Percentiles rank a stretch among this genome's conserved stretches.
These are phyloP conservation scores for Cactoblastis cactorum DNA, from an alignment of 2,888 invertebrate species.

Conservation along the genomic window DNA sequence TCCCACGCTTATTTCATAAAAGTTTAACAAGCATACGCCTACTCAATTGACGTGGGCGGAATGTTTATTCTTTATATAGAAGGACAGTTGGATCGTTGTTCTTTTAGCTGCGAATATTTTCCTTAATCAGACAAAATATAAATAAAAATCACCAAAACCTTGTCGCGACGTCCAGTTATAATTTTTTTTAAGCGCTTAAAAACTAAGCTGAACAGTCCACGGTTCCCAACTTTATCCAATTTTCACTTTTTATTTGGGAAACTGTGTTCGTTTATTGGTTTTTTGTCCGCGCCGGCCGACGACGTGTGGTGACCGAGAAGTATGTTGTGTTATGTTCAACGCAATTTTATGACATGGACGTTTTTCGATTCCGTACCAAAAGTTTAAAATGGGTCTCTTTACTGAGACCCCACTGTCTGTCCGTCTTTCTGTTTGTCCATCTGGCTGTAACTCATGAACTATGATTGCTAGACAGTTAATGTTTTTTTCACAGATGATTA, in stretches of 20 bases:
- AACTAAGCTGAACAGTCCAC: conserved; percentile 6
- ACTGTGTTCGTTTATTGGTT: conserved; percentile 7
- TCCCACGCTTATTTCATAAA: not conserved
- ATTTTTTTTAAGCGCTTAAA: not conserved
- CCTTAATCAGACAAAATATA: not conserved
- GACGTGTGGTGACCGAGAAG: not conserved
- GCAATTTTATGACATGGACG: no score
- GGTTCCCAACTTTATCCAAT: conserved; percentile 9
- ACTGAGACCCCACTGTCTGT: no score
- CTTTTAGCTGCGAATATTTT: no score
- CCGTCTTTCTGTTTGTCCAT: no score
- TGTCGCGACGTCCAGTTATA: not conserved
- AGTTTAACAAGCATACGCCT: not conserved
- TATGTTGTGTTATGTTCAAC: conserved; percentile 1
- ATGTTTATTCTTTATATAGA: not conserved
- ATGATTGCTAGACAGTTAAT: no score
- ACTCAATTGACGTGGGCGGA: not conserved
- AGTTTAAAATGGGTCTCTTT: no score
- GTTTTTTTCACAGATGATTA: no score
- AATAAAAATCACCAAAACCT: not conserved
- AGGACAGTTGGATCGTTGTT: no score
- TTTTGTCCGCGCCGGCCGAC: not conserved
- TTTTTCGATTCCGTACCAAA: no score
- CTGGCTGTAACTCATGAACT: no score
- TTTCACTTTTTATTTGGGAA: conserved; percentile 2